Evolutionary conservation across 2,113 vertebrate genomes (phyloP).

Genomic region (Lampris megalopsis): DNA sequence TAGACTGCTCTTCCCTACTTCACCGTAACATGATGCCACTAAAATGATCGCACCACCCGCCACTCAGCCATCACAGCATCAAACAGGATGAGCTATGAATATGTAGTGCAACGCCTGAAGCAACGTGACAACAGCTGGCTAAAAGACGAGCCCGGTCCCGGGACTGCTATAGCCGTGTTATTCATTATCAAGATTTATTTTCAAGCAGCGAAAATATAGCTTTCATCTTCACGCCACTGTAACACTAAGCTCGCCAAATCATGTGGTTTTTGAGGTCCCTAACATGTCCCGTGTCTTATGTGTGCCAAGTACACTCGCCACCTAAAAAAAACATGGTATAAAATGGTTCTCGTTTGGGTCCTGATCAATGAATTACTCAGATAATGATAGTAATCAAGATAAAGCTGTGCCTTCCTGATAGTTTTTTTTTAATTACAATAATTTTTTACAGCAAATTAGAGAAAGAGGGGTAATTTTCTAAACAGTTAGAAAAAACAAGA

Average conservation of each 20-base stretch:
- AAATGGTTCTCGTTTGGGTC: conserved; percentile 5
- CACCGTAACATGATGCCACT: conserved; percentile 37
- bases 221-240: conserved; percentile 43
- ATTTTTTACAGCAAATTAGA: background rate
- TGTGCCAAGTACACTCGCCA: conserved; percentile 30
- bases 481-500: conserved; percentile 9
- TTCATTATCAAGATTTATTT: conserved; percentile 40
- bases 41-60: conserved; percentile 12
- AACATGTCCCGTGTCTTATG: conserved; percentile 19
- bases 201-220: conserved; percentile 37
- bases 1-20: conserved; percentile 1
- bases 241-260: conserved; percentile 23
- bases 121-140: conserved; percentile 35
- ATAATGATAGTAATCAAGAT: conserved; percentile 14
- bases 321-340: conserved; percentile 24
- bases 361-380: background rate
- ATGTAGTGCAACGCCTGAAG: conserved; percentile 28
- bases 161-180: conserved; percentile 10
- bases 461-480: background rate
- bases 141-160: conserved; percentile 44
- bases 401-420: conserved; percentile 4
- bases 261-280: conserved; percentile 20
- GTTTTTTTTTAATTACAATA: background rate
- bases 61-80: conserved; percentile 42
- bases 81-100: conserved; percentile 40